A percentile compares a stretch with the other conserved stretches of the same genome.
Conservation (phyloP, 2,113 vertebrate species). For the Pterocles orientalis region DNA sequence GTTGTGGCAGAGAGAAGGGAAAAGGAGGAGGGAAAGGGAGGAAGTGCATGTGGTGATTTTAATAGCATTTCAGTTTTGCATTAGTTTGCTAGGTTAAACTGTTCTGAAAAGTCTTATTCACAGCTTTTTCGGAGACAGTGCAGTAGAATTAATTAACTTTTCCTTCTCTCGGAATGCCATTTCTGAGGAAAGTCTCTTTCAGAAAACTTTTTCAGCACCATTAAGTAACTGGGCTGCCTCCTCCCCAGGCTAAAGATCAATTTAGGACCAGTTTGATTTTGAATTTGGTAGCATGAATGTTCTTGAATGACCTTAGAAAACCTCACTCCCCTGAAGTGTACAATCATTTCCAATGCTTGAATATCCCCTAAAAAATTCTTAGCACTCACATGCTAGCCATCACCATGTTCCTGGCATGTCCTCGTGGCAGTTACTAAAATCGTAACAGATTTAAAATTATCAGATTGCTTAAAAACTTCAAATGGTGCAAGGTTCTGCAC, state of each 20-base stretch:
- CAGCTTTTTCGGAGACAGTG: background rate
- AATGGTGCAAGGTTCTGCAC: background rate
- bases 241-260: background rate
- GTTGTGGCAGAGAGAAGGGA: background rate
- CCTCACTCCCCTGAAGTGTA: background rate
- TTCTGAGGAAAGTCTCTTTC: background rate
- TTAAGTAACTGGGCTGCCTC: background rate
- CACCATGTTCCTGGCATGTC: background rate
- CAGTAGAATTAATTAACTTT: background rate
- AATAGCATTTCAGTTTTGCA: background rate
- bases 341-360: background rate
- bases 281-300: background rate
- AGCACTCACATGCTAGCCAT: background rate
- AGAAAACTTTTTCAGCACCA: background rate
- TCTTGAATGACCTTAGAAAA: background rate
- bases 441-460: background rate
- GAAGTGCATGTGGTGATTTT: background rate
- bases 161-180: background rate
- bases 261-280: background rate
- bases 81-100: background rate
- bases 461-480: background rate
- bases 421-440: background rate
- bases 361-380: background rate
- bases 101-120: background rate
- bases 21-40: background rate